Base-by-base conservation (phyloP, 2,113 vertebrate genomes). In the Cyprinus carpio region DNA sequence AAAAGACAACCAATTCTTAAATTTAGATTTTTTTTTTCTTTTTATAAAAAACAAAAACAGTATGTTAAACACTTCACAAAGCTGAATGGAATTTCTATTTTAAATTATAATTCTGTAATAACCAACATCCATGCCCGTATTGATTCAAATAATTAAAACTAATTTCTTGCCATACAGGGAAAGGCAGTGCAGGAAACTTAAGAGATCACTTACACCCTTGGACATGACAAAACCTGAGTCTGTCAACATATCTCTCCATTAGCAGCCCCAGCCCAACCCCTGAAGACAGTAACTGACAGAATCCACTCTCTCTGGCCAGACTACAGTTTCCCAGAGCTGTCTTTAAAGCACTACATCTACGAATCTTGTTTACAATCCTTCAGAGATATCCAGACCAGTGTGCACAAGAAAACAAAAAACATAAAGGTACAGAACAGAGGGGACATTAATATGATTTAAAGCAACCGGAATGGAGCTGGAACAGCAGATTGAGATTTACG, bases 161-260 rank as follows among this genome's bases (percentile, higher is more conserved):
- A 1, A 9, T 7, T 40, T 40, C 1, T 40, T 40, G 8, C 40
- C 40, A 43, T 4, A 43, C 1, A 43, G 40, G 40, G 40, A 40
- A 43, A 43, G 8, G 40, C 40, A 43, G 23, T 9, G 34, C 12
- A 79, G 16, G 20, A 13, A 79, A 23, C 29, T 78, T 34, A 62
- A 58, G 75, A 78, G 18, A 62, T 79, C 56, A 62, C 23, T 79
- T 79, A 79, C 56, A 79, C 11, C 34, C 51, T 62, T 43, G 13
- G 12, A 79, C 77, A 79, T 62, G 82, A n/a, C 56, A 64, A 72
- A 83, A 84, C 46, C 51, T 81, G 74, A 46, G 69, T 40, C 10
- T 51, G 29, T 9, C 77, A 23, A 54, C 67, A 51, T 13, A 65
- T 80, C 13, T 80, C 77, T 80, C 34, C 20, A 54, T 29, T 20